Conservation (phyloP, 2,888 invertebrate genomes). For the Lathronympha strigana region DNA sequence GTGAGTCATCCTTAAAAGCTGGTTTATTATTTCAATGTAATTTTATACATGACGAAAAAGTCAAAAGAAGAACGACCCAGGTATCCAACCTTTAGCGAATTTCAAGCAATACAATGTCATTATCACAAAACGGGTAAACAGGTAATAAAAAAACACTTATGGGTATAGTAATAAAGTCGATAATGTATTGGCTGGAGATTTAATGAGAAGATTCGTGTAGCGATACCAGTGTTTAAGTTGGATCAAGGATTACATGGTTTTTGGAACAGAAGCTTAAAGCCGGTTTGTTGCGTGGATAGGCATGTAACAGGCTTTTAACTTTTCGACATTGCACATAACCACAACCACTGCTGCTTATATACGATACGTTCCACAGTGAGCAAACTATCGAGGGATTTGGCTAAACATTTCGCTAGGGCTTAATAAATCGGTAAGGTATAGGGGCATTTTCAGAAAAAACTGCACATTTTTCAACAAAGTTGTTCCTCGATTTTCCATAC, state of each 20-base stretch:
- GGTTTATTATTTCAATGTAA: too few species aligned
- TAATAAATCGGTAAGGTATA: too few species aligned
- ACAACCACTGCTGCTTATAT: not conserved
- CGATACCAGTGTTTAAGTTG: conserved; percentile 24
- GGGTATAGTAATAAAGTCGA: conserved; percentile 5
- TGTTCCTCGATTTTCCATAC: too few species aligned
- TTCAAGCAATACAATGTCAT: conserved; percentile 50
- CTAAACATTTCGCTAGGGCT: too few species aligned
- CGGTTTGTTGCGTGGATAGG: not conserved
- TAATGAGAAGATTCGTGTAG: conserved; percentile 32
- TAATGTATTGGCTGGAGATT: conserved; percentile 2
- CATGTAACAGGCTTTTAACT: not conserved
- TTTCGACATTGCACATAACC: not conserved
- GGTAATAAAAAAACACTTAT: conserved; percentile 16
- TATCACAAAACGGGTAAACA: conserved; percentile 12
- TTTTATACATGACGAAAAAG: conserved; percentile 40
- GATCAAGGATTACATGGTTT: conserved; percentile 13
- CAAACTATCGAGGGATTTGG: too few species aligned
- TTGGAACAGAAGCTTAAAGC: conserved; percentile 18
- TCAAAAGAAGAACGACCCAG: conserved; percentile 49
- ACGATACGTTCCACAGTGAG: not conserved
- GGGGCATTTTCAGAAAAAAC: too few species aligned
- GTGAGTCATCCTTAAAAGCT: too few species aligned
- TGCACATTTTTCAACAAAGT: too few species aligned
- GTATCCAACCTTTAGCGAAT: conserved; percentile 49